Evolutionary conservation across 1,140 invertebrate species (phyloP).

Genomic region (Caenorhabditis remanei): DNA sequence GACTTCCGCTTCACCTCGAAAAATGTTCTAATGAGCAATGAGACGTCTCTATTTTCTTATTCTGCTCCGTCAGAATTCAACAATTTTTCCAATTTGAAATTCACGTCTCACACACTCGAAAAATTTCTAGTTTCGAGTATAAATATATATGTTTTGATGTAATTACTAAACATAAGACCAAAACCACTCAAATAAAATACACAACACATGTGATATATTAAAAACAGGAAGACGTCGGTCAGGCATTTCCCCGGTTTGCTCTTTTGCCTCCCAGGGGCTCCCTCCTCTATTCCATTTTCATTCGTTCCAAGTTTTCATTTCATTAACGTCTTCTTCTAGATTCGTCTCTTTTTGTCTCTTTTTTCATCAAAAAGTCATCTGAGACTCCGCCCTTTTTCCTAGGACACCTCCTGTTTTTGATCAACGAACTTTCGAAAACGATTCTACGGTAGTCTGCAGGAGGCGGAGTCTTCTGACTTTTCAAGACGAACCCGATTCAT

Average conservation of each 20-base stretch:
- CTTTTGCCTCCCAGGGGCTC: neutral
- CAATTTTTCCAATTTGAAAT: neutral
- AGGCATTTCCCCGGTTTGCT: neutral
- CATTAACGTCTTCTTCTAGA: neutral
- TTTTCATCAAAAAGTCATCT: neutral
- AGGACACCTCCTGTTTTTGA: neutral
- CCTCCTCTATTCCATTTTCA: neutral
- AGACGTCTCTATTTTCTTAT: too few species aligned
- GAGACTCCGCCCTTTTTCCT: neutral
- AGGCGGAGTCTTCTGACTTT: constrained; percentile 8
- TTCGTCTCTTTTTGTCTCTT: neutral
- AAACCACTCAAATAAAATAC: neutral
- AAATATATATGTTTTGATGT: constrained; percentile 42
- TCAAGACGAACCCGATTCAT: neutral
- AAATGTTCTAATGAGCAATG: neutral
- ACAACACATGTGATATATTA: constrained; percentile 34
- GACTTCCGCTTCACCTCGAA: neutral
- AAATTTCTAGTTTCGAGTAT: neutral
- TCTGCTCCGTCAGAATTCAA: neutral
- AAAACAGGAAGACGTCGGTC: constrained; percentile 18
- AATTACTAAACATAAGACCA: neutral
- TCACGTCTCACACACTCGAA: neutral
- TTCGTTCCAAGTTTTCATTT: constrained; percentile 17
- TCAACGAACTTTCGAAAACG: constrained; percentile 17
- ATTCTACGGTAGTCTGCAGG: constrained; percentile 41